Evolutionary conservation across 1,140 invertebrate species (phyloP), one percentile per base, ranked within the genome.

Genomic region (Zeugodacus cucurbitae): DNA sequence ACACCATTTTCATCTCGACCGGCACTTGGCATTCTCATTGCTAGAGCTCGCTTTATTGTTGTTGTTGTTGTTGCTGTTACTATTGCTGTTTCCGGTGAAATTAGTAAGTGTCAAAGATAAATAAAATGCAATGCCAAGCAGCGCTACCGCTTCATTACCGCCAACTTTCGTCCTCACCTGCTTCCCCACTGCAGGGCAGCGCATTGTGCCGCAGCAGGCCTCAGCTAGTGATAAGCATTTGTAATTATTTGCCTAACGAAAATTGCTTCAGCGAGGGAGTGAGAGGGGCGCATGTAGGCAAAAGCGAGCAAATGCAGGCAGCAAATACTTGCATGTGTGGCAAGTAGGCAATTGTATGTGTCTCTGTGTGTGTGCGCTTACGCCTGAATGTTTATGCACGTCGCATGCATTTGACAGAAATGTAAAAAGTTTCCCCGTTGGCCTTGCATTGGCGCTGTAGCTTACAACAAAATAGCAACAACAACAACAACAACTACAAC

Each of bases 41-140:
- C 34, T 67, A 26, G 7, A 7, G 2, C 22, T 26, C 59, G 26
- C 4, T 5, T 17, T 17, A 4, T 74, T 70, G 34, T 37, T 70
- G 5, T 22, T 37, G 14, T 70, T 74, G 67, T 41, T 74, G 67
- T 41, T 22, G 67, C 67, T 20, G 6, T 67, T 67, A 34, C 64
- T 67, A n/a, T 62, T 62, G 29, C 29, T 67, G 34, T 74, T 74
- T 74, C 67, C 67, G 67, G 67, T 17, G 67, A 74, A 74, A 74
- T 74, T 74, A 74, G 67, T 41, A 74, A 74, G 67, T 74, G 67
- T 74, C 67, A 74, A 74, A 74, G 67, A 74, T 74, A 74, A 74
- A 74, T 74, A 74, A 74, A 74, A 74, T 74, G 67, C 67, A 74
- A 74, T n/a, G 32, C 67, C 34, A 74, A 0, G 34, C 67, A 74